Evolutionary conservation across 2,888 invertebrate genomes (phyloP).

Genomic region (Elegia similella): DNA sequence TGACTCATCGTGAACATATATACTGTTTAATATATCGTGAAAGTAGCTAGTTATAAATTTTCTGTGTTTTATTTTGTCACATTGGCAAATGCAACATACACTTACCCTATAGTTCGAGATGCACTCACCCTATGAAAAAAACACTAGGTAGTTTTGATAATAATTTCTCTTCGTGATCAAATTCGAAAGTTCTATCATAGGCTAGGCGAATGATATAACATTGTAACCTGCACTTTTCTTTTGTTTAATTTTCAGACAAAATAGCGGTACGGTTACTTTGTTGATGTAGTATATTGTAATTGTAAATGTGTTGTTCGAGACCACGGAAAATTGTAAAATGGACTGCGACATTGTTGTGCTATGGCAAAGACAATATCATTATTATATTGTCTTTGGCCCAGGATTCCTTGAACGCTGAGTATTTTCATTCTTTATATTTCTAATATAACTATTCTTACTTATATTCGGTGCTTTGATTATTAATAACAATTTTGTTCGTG

Average conservation of each 20-base stretch:
- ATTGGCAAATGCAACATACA: conserved; percentile 64
- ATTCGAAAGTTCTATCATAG: conserved; percentile 80
- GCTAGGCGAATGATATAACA: conserved; percentile 77
- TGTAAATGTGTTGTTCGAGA: conserved; percentile 39
- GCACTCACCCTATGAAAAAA: conserved; percentile 70
- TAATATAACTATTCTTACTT: too few species aligned
- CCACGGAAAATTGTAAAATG: conserved; percentile 26
- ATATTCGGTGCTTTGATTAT: too few species aligned
- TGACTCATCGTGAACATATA: conserved; percentile 54
- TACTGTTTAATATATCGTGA: conserved; percentile 47
- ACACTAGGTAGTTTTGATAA: conserved; percentile 80
- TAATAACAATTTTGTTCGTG: too few species aligned
- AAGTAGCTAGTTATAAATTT: conserved; percentile 75
- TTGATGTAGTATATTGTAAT: conserved; percentile 45
- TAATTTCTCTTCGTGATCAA: conserved; percentile 80
- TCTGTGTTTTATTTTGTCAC: conserved; percentile 68
- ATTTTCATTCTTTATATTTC: too few species aligned
- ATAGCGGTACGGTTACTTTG: conserved; percentile 40
- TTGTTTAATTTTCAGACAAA: conserved; percentile 51
- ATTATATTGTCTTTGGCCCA: too few species aligned
- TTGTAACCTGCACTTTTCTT: conserved; percentile 56
- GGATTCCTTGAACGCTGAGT: too few species aligned
- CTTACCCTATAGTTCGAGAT: conserved; percentile 74
- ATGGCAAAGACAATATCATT: too few species aligned
- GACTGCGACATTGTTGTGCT: background rate